Base-by-base conservation (phyloP, 64 coral and sea anemone species). In the Stylophora pistillata region DNA sequence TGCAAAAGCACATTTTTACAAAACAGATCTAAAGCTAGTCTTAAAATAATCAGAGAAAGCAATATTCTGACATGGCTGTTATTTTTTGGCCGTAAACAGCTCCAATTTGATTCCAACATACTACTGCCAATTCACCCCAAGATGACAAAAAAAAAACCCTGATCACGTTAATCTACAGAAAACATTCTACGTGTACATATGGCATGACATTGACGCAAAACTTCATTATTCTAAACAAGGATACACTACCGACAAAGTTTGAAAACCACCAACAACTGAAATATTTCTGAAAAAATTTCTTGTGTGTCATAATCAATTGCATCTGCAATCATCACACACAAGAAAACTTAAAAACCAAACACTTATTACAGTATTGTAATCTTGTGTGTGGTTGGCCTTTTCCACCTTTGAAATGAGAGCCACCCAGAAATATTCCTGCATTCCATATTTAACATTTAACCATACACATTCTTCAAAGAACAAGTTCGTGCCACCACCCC, bases 391-490 rank as follows among this genome's bases (percentile, higher is more conserved):
- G 37, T 47, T 47, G 37, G 37, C 37, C 7, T 47, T 3, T 47
- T 47, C n/a, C n/a, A 47, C 3, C 7, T 7, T 47, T 47, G 37
- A 47, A 47, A 47, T 47, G 37, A 47, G 37, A 47, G 37, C 37
- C 3, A 47, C 37, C 37, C 37, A 47, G 37, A 47, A 47, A 47
- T 47, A 47, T 47, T 47, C 37, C 37, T 47, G 37, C 37, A 7
- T 47, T 47, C 37, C 37, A 3, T 4, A 47, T 7, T 47, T 47
- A 7, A 47, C 31, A 41, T 23, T 79, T 30, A 65, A 64, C 25
- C 73, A 76, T 23, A 76, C 37, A 37, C 21, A 53, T 54, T 84
- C 34, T 84, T 84, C 80, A 84, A 32, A 84, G 80, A 84, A 84
- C 62, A 84, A 69, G 12, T 52, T 15, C 34, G 18, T 84, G 80